Base-by-base conservation (phyloP, 2,113 vertebrate species). In the Perca fluviatilis region DNA sequence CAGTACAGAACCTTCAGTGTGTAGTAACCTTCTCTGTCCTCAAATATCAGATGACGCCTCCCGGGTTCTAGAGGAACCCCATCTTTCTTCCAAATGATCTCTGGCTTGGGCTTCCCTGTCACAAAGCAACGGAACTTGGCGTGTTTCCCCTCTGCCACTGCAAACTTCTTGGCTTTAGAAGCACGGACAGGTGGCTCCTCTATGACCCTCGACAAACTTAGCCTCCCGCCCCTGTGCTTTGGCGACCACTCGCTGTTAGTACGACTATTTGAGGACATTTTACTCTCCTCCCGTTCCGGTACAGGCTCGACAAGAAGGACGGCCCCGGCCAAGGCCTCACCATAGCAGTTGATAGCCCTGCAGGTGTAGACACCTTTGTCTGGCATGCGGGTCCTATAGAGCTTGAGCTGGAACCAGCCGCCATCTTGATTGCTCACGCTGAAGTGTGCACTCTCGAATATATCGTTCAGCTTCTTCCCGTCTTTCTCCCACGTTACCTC, bases 1-100 rank as follows among this genome's bases (percentile, higher is more conserved):
- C 98, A 98, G 95, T 99, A 99, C 77, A 99, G 95, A 78, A 99
- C 96, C 88, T 99, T 99, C 40, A 99, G 96, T 7, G 97, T 98
- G 88, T 98, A 99, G 94, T 98, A 98, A 0, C 98, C 98, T 49
- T 99, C 97, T 25, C 97, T 94, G 84, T 99, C 98, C 87, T 99
- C 98, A 1, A 98, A 99, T 89, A 98, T 85, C 16, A 98, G 95
- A 66, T 97, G 97, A 40, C 98, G 96, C 67, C 97, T 96, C 40
- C 95, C 95, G 0, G 96, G 91, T 14, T 82, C 18, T 0, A 99
- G 82, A 1, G 91, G 87, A 27, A 92, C 88, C 12, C 97, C 96
- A 1, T 99, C 96, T 90, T 97, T 99, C 93, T 96, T 96, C 98
- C 98, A 99, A 60, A 98, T 19, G 8, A 99, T 98, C 93, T 99